A percentile compares a stretch with the other conserved stretches of the same genome.
Evolutionary conservation across 2,113 vertebrate genomes (phyloP).

Genomic region (Oncorhynchus masou): DNA sequence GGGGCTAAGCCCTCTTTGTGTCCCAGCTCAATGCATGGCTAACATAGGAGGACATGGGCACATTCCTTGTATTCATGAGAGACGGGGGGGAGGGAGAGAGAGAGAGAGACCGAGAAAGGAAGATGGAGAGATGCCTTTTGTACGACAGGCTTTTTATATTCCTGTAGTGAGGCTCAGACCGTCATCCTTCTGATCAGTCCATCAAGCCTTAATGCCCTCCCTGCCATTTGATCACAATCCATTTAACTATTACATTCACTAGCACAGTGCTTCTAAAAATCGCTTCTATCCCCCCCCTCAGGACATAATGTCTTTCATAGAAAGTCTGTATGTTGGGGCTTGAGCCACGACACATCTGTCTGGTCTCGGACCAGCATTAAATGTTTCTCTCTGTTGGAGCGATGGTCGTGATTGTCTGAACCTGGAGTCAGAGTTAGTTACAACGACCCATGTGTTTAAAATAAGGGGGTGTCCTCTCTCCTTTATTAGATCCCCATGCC

Average conservation of each 20-base stretch:
- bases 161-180: constrained; percentile 40
- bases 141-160: constrained; percentile 64
- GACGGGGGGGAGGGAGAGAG: background rate
- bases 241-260: constrained; percentile 62
- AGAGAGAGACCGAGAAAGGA: background rate
- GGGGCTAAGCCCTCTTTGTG: constrained; percentile 28
- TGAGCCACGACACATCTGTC: background rate
- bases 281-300: constrained; percentile 35
- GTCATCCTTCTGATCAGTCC: constrained; percentile 47
- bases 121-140: constrained; percentile 37
- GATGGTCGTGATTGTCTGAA: background rate
- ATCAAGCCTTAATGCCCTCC: constrained; percentile 33
- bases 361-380: constrained; percentile 3
- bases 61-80: constrained; percentile 25
- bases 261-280: constrained; percentile 48
- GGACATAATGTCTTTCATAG: constrained; percentile 3
- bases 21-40: constrained; percentile 16
- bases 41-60: constrained; percentile 23
- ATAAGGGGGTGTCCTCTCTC: constrained; percentile 39
- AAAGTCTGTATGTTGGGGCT: constrained; percentile 12
- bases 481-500: constrained; percentile 43
- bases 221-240: constrained; percentile 61
- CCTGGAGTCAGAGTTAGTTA: background rate
- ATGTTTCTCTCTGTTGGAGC: background rate
- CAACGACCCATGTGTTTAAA: constrained; percentile 58